Percentiles rank a stretch among this genome's conserved stretches.
These are phyloP conservation scores for Poicephalus gulielmi DNA, from an alignment of 2,113 vertebrate genomes.

Conservation along the genomic window DNA sequence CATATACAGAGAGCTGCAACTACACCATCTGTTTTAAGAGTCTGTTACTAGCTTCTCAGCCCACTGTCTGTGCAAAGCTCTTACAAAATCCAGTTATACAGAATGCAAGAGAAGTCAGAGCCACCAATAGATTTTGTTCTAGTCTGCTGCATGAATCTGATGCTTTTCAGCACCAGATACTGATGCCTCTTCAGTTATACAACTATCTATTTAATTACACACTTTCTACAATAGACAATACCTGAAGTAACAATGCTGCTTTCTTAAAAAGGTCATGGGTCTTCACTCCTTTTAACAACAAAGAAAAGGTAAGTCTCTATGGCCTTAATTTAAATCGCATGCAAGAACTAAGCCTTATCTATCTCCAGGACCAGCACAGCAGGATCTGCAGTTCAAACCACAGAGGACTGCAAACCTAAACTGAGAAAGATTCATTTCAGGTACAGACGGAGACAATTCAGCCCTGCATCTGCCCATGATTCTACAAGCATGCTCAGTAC, in stretches of 20 bases:
- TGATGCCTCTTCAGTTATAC: neutral
- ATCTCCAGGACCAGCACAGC: neutral
- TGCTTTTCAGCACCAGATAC: neutral
- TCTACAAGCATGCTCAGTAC: neutral
- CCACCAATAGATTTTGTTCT: neutral
- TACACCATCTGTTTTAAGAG: slow-evolving; percentile 4
- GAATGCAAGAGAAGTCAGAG: neutral
- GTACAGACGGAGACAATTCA: neutral
- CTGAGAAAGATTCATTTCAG: neutral
- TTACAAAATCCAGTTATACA: neutral
- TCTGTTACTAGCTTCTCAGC: slow-evolving; percentile 7
- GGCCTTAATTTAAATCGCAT: neutral
- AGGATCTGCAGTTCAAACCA: neutral
- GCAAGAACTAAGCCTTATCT: neutral
- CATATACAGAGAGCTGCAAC: neutral
- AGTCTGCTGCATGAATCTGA: neutral
- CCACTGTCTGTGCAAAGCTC: neutral
- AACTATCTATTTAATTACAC: neutral
- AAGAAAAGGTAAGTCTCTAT: neutral
- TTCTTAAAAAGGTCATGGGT: neutral
- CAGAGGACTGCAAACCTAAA: neutral
- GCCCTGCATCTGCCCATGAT: neutral
- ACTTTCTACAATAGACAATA: neutral
- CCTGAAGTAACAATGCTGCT: neutral
- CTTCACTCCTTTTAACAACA: neutral